Conservation (phyloP, 2,888 invertebrate species). For the Spilosoma lubricipeda region DNA sequence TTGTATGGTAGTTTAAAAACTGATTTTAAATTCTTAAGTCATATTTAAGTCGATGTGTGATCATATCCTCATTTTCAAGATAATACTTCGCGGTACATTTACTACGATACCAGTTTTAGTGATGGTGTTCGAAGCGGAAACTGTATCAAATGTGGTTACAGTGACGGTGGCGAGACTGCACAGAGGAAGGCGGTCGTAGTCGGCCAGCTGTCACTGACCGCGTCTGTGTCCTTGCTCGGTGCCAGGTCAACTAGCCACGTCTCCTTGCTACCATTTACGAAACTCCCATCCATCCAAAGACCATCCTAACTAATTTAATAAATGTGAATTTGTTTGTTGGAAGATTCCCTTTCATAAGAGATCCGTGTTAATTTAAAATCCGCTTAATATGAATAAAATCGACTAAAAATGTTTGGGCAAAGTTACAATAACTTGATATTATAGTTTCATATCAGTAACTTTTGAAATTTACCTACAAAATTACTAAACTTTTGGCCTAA, state of each 20-base stretch:
- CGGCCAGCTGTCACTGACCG: slow-evolving; percentile 71
- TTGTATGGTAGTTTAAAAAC: background rate
- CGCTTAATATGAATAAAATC: background rate
- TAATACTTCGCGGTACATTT: background rate
- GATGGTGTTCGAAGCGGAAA: slow-evolving; percentile 31
- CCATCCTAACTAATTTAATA: background rate
- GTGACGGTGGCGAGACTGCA: slow-evolving; percentile 19
- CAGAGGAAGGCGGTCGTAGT: slow-evolving; percentile 25
- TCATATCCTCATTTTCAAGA: background rate
- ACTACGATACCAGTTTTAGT: background rate
- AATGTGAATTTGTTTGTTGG: background rate
- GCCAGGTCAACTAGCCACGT: slow-evolving; percentile 22
- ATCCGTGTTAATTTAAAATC: background rate
- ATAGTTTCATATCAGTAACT: background rate
- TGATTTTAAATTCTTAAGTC: background rate
- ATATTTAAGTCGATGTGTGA: background rate
- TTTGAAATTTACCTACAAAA: background rate
- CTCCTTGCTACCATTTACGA: slow-evolving; percentile 7
- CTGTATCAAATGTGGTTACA: slow-evolving; percentile 20
- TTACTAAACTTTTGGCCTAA: background rate
- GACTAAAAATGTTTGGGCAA: too few relatives aligned
- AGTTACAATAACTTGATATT: background rate
- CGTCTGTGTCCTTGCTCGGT: slow-evolving; percentile 63
- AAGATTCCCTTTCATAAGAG: background rate
- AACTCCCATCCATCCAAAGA: background rate